Base-by-base conservation (phyloP, 2,797 vertebrate genomes). In the Channa striata region DNA sequence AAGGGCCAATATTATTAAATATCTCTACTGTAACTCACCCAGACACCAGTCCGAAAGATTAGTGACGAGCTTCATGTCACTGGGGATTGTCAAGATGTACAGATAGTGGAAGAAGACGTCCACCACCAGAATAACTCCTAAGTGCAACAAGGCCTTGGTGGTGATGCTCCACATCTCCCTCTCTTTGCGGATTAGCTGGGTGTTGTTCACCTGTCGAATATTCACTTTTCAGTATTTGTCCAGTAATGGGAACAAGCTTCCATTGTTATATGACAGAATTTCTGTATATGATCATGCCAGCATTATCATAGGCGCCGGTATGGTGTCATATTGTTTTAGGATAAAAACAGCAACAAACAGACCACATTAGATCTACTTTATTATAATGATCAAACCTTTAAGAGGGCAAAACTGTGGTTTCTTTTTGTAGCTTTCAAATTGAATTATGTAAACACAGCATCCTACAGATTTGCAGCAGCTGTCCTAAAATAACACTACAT, bases 21-120 rank as follows among this genome's bases (percentile, higher is more conserved):
- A 25, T 13, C 58, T 6, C 14, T 17, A 25, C n/a, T 36, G 6
- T 34, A 71, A 95, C 96, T 84, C 88, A 99, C 98, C 98, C 10
- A 99, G 83, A 54, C 96, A 95, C 89, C 96, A 97, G 83, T 99
- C 98, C 0, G 96, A 96, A 43, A 99, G 94, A 61, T 94, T 94
- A 73, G 78, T 92, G 58, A 94, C 85, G 10, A 98, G 94, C 85
- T 96, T 97, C 89, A 99, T 91, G 92, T 99, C 97, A 0, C 82
- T 94, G 50, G 98, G 98, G 76, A 99, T 97, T 37, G 97, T 97
- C 85, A 99, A 87, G 92, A 99, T 99, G 90, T 99, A 99, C 74
- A 99, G 96, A 89, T 95, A 99, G 84, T 99, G 98, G 85, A 99
- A 99, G 91, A 97, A 95, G 82, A 97, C 66, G 12, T 98, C 97